Base-by-base conservation (phyloP, 2,888 invertebrate genomes). In the Coecobrya sp. region DNA sequence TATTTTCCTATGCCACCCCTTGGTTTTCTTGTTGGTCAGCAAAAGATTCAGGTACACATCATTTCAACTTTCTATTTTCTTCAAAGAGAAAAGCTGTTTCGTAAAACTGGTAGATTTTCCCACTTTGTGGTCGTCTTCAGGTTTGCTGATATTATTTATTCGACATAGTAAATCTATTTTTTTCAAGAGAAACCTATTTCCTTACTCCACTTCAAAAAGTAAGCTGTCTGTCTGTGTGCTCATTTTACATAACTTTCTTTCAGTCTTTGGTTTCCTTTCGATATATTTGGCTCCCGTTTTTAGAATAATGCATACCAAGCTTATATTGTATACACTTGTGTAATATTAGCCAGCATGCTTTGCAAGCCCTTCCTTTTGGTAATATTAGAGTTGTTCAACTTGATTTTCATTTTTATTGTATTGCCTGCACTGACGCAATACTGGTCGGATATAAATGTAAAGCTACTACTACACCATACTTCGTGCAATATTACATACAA, bases 381-480 rank as follows among this genome's bases (percentile, higher is more conserved):
- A 13, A 76, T 76, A 76, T 76, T 76, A 76, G 49, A 76, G 49
- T 76, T 49, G 76, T 49, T 76, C 76, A 45, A 76, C 76, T 76
- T 76, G 76, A 25, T 45, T 76, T 76, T 76, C 76, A 76, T 76
- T 76, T 68, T 76, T 36, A 49, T 49, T 49, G 42, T 16, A 70
- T 27, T 70, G 62, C 19, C 5, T n/a, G 16, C 10, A 70, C 70
- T 70, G 42, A 70, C 70, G 70, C 70, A 42, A 19, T 13, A 25
- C 19, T 62, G 62, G 5, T 4, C 25, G 5, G 25, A 3, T 10
- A 25, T 25, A 25, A 22, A 25, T n/a, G n/a, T n/a, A 62, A 4
- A n/a, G 62, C 22, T 25, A 25, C 10, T 1, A 2, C 1, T 7
- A 49, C 10, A 3, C 3, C 49, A 49, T 49, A 11, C 11, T 13